Evolutionary conservation across 2,113 vertebrate species (phyloP).

Genomic region (Lophura nycthemera): DNA sequence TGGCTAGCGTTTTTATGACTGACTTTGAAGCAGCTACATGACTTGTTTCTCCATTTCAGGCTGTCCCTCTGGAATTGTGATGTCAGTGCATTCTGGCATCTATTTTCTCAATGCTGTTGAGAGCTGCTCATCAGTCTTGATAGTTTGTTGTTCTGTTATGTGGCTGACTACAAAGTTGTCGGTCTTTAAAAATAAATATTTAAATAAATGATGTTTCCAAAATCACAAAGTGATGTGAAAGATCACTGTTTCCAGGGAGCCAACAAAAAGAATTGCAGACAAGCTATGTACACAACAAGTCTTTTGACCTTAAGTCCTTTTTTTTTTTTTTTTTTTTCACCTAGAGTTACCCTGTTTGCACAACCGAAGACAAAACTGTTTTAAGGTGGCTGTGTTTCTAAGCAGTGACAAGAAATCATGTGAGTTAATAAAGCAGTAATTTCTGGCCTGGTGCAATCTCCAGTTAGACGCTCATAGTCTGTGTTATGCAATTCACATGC

Average conservation of each 20-base stretch:
- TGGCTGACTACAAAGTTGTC: neutral
- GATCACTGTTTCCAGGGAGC: neutral
- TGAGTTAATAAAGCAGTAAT: conserved; percentile 23
- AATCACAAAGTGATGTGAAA: neutral
- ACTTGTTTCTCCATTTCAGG: conserved; percentile 50
- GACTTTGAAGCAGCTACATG: conserved; percentile 45
- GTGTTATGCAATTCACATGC: conserved; percentile 13
- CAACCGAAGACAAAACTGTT: neutral
- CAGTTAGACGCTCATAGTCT: neutral
- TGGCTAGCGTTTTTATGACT: conserved; percentile 27
- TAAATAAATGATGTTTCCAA: neutral
- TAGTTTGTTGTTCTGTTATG: neutral
- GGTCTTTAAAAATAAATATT: neutral
- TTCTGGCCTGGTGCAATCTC: neutral
- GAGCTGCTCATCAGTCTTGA: neutral
- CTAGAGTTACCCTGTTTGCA: neutral
- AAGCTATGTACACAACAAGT: neutral
- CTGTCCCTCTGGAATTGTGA: conserved; percentile 21
- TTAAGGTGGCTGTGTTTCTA: neutral
- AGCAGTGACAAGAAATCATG: neutral
- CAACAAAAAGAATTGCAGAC: neutral
- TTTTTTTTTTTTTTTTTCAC: neutral
- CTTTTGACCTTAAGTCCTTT: neutral
- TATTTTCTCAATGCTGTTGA: neutral
- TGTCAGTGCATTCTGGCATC: neutral